Conservation (phyloP, 1,140 invertebrate genomes). For the Achroia grisella region DNA sequence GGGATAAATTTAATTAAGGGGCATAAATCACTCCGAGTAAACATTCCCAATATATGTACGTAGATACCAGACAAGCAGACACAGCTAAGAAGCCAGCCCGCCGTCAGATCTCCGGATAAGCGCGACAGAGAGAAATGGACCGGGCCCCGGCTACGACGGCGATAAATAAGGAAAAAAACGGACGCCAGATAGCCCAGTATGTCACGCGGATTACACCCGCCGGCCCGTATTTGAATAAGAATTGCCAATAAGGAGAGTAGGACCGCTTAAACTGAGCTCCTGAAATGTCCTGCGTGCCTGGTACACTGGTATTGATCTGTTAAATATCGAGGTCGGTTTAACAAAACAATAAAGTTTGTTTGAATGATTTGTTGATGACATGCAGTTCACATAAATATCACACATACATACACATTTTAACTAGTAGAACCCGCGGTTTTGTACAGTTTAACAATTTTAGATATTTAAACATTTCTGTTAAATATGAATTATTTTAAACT, state of each 20-base stretch:
- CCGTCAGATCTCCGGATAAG: slow-evolving; percentile 60
- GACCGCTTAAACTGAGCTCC: slow-evolving; percentile 34
- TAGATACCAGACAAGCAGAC: slow-evolving; percentile 28
- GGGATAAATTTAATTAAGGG: slow-evolving; percentile 8
- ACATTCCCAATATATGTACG: slow-evolving; percentile 24
- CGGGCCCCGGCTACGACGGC: slow-evolving; percentile 24
- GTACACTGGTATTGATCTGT: no score
- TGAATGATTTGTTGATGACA: no score
- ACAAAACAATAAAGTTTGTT: no score
- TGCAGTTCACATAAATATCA: no score
- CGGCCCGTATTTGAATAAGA: slow-evolving; percentile 60
- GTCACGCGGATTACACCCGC: slow-evolving; percentile 50
- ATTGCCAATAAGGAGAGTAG: slow-evolving; percentile 54
- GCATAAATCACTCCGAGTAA: slow-evolving; percentile 15
- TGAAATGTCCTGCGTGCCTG: slow-evolving; percentile 23
- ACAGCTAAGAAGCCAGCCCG: slow-evolving; percentile 47
- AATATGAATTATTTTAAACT: no score
- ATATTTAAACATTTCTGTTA: no score
- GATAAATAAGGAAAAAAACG: slow-evolving; percentile 61
- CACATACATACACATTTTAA: no score
- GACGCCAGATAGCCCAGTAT: slow-evolving; percentile 51
- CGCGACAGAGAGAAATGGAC: slow-evolving; percentile 62
- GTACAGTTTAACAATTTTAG: no score
- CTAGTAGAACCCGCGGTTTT: no score
- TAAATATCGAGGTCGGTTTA: no score